Evolutionary conservation across 2,888 invertebrate species (phyloP).

Genomic region (Hirtodrosophila histrioides): DNA sequence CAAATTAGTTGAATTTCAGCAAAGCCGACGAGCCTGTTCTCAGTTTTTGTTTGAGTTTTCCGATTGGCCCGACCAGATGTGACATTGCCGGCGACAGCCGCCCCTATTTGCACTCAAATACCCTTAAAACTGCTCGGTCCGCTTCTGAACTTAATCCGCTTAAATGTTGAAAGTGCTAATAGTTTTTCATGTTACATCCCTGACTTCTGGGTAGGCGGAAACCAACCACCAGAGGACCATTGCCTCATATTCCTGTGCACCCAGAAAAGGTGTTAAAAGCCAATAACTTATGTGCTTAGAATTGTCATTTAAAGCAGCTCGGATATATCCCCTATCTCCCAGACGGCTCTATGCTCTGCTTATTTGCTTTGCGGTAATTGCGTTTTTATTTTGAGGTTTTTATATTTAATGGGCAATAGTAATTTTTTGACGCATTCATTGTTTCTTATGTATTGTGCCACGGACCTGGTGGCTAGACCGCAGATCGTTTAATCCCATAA

Average conservation of each 20-base stretch:
- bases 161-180: slow-evolving; percentile 76
- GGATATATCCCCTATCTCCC: slow-evolving; percentile 7
- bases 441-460: too few relatives aligned
- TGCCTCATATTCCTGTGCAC: slow-evolving; percentile 22
- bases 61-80: slow-evolving; percentile 61
- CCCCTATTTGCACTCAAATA: slow-evolving; percentile 47
- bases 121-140: slow-evolving; percentile 4
- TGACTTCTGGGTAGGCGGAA: slow-evolving; percentile 58
- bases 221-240: slow-evolving; percentile 31
- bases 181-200: slow-evolving; percentile 71
- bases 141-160: slow-evolving; percentile 67
- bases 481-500: slow-evolving; percentile 31
- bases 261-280: slow-evolving; percentile 75
- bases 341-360: slow-evolving; percentile 8
- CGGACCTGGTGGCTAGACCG: slow-evolving; percentile 11
- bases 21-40: slow-evolving; percentile 49
- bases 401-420: slow-evolving; percentile 32
- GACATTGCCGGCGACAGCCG: slow-evolving; percentile 43
- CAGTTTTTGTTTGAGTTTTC: slow-evolving; percentile 62
- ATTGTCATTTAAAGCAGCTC: slow-evolving; percentile 52
- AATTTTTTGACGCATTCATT: slow-evolving; percentile 14
- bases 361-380: slow-evolving; percentile 38
- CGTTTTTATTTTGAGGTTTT: slow-evolving; percentile 48
- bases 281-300: slow-evolving; percentile 80
- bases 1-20: slow-evolving; percentile 71